These are phyloP conservation scores for Morpho helenor DNA, from an alignment of 2,888 invertebrate species.

Conservation along the genomic window DNA sequence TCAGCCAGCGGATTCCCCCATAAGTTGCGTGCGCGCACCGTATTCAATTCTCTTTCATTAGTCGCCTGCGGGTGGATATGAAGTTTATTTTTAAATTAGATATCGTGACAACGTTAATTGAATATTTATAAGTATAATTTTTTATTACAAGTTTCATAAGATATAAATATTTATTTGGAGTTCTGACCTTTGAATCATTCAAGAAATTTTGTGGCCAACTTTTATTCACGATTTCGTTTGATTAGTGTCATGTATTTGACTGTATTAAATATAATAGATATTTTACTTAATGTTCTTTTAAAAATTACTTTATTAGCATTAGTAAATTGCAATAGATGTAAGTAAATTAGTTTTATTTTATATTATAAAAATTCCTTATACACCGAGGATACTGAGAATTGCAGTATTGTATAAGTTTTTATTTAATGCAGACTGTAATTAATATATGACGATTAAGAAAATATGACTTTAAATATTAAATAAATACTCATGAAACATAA, in stretches of 20 bases:
- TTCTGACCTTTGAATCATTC: slow-evolving; percentile 17
- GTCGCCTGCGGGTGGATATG: slow-evolving; percentile 1
- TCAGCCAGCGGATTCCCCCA: slow-evolving; percentile 35
- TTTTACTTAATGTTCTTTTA: no score
- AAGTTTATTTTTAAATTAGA: slow-evolving; percentile 16
- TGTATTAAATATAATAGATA: no score
- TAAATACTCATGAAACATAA: no score
- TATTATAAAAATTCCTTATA: no score
- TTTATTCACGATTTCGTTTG: slow-evolving; percentile 2
- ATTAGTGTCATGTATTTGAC: neutral
- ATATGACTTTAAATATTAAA: no score
- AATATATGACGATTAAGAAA: no score
- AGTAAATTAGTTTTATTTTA: no score
- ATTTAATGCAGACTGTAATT: no score
- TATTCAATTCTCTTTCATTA: slow-evolving; percentile 23
- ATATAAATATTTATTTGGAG: slow-evolving; percentile 16
- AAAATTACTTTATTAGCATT: no score
- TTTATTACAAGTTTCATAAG: slow-evolving; percentile 13
- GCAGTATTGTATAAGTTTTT: no score
- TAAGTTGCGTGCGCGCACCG: slow-evolving; percentile 19
- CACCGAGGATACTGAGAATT: no score
- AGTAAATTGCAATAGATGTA: no score
- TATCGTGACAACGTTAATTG: slow-evolving; percentile 13
- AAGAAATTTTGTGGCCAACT: slow-evolving; percentile 9
- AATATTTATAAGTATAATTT: slow-evolving; percentile 16